Percentiles rank a stretch among this genome's conserved stretches.
Evolutionary conservation across 2,888 invertebrate genomes (phyloP).

Genomic region (Iselma pallidipennis): DNA sequence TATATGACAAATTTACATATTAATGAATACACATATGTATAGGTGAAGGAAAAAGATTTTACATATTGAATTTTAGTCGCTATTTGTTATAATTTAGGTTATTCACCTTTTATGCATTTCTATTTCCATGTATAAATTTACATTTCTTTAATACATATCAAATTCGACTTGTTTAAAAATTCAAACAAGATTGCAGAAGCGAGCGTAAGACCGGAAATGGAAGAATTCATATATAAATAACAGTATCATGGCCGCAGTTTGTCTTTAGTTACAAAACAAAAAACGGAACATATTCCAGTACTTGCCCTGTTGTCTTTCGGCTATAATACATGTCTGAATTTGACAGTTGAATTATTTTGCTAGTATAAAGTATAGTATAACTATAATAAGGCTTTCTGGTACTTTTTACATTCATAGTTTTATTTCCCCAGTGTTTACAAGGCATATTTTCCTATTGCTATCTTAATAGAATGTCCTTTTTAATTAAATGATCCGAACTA

Average conservation of each 20-base stretch:
- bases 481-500: too few relatives aligned
- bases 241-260: slow-evolving; percentile 18
- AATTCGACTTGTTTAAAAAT: slow-evolving; percentile 23
- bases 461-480: too few relatives aligned
- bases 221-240: slow-evolving; percentile 34
- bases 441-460: too few relatives aligned
- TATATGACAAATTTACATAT: neutral
- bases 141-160: slow-evolving; percentile 24
- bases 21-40: neutral
- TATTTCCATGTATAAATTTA: slow-evolving; percentile 28
- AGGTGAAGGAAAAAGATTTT: neutral
- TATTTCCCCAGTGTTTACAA: too few relatives aligned
- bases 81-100: slow-evolving; percentile 13
- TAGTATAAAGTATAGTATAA: slow-evolving; percentile 39
- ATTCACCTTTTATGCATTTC: slow-evolving; percentile 22
- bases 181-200: slow-evolving; percentile 18
- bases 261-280: slow-evolving; percentile 29
- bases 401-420: slow-evolving; percentile 17
- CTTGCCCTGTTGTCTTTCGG: slow-evolving; percentile 34
- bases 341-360: slow-evolving; percentile 43
- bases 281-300: slow-evolving; percentile 29
- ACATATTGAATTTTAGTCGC: neutral
- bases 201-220: slow-evolving; percentile 19
- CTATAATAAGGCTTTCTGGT: slow-evolving; percentile 24
- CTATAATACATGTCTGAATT: slow-evolving; percentile 40